These are phyloP conservation scores for Plecturocebus donacophilus DNA, from an alignment of 2,113 vertebrate species.

Conservation along the genomic window DNA sequence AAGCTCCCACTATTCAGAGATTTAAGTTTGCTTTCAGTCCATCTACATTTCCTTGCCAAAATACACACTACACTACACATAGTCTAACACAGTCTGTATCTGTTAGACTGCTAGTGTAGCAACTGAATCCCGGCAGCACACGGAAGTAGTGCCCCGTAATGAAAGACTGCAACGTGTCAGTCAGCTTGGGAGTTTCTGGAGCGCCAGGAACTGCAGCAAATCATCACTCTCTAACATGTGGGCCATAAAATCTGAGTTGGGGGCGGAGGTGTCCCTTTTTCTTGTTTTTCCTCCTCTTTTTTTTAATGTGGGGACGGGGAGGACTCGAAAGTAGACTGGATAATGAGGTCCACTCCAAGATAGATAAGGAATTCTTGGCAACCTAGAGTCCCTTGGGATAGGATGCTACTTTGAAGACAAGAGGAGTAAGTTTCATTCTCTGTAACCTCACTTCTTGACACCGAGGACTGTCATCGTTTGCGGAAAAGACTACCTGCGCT, in stretches of 20 bases:
- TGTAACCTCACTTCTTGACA: background rate
- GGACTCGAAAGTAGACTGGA: background rate
- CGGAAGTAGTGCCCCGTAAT: constrained; percentile 66
- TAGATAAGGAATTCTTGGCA: background rate
- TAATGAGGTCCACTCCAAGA: background rate
- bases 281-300: background rate
- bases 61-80: background rate
- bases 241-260: background rate
- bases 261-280: background rate
- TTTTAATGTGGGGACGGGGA: background rate
- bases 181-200: constrained; percentile 27
- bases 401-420: constrained; percentile 28
- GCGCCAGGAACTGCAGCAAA: background rate
- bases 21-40: background rate
- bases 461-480: background rate
- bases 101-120: background rate
- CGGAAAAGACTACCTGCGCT: background rate
- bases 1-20: constrained; percentile 11
- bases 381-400: background rate
- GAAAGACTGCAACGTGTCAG: constrained; percentile 77
- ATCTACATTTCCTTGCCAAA: background rate
- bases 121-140: background rate
- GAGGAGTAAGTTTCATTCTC: constrained; percentile 39
- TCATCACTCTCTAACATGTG: background rate
- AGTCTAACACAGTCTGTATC: background rate